Base-by-base conservation (phyloP, 2,888 invertebrate genomes). In the Octodonta nipae region DNA sequence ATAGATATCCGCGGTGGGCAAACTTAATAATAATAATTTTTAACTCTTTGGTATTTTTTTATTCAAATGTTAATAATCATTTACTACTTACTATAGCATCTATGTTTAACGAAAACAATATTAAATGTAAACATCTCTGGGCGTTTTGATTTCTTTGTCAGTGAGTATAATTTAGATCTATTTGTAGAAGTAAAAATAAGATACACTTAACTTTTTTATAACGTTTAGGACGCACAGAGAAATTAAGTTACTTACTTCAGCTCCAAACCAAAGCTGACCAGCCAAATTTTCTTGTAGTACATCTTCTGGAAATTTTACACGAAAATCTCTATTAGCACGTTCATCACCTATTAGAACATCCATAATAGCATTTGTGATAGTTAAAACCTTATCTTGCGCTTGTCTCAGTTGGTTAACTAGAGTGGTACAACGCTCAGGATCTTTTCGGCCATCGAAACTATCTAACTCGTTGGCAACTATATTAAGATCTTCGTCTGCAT, bases 261-360 rank as follows among this genome's bases (percentile, higher is more conserved):
- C 96, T 11, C 96, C 96, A 64, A 98, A 98, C 98, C 98, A 98
- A 26, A 98, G 71, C 64, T 98, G 96, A 0, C 96, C 96, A 22
- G 95, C 92, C 39, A 98, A 68, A 65, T 92, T 95, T 60, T 98
- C 96, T 61, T 95, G 95, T 45, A 96, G 73, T 7, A 98, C 92
- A 60, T 98, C 96, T 59, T 98, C 98, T 0, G 96, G 96, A 56
- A 96, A 98, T 67, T 98, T 98, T 35, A 91, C 92, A 28, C 96
- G 73, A 65, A 95, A 98, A 50, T 95, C 93, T 26, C 96, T 71
- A 44, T 85, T 81, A 34, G 91, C 89, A 33, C 92, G 70, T 58
- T 88, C 84, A 41, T 81, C 80, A 1, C 76, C 75, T 35, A 93
- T 77, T 32, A 89, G 69, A 51, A 89, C 88, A 58, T 92, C 91